Evolutionary conservation across 2,113 vertebrate species (phyloP).

Genomic region (Anser brachyrhynchus): DNA sequence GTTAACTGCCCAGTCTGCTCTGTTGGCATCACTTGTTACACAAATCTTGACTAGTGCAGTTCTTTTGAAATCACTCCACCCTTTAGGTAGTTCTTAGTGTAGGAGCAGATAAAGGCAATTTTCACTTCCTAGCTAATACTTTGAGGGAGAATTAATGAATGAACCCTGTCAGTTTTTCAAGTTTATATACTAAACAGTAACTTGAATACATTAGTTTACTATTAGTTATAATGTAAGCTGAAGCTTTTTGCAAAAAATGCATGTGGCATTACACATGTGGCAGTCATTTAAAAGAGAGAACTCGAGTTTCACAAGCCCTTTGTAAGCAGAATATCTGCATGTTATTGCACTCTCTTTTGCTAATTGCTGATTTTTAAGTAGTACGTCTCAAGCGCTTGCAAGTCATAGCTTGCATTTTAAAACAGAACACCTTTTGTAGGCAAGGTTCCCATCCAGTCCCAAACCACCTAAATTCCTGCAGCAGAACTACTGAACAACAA

Average conservation of each 20-base stretch:
- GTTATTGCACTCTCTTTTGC: not conserved
- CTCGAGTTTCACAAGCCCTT: not conserved
- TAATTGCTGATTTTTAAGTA: not conserved
- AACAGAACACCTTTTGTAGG: not conserved
- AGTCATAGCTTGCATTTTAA: not conserved
- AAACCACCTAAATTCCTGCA: not conserved
- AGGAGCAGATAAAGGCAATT: not conserved
- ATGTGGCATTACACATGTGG: too few species aligned
- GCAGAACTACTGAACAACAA: not conserved
- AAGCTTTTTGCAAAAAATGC: not conserved
- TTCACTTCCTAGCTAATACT: not conserved
- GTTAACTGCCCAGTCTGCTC: not conserved
- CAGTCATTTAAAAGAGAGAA: not conserved
- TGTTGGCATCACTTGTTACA: not conserved
- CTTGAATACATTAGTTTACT: not conserved
- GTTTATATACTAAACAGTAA: not conserved
- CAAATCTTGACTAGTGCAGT: not conserved
- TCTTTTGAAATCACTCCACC: not conserved
- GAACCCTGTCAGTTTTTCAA: not conserved
- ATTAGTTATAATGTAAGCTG: not conserved
- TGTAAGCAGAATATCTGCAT: not conserved
- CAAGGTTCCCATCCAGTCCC: not conserved
- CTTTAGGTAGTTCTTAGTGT: not conserved
- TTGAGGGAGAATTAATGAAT: not conserved
- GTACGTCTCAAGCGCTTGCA: not conserved